Percentiles rank a stretch among this genome's conserved stretches.
Conservation (phyloP, 2,888 invertebrate species). For the Nemapogon koenigi region DNA sequence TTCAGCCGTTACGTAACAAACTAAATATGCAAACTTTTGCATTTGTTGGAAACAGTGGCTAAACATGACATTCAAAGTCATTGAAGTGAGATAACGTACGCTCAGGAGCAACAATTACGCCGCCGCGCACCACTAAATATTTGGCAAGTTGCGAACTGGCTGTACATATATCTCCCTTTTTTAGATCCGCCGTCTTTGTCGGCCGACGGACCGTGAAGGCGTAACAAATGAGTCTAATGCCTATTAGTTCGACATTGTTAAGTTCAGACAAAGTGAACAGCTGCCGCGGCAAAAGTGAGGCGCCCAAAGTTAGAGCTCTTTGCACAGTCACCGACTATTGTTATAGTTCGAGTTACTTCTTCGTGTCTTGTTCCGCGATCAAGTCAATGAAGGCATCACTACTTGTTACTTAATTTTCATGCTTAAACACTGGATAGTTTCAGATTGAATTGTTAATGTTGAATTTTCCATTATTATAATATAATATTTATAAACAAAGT, state of each 20-base stretch:
- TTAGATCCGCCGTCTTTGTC: slow-evolving; percentile 33
- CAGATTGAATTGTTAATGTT: no score
- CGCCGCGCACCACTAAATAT: slow-evolving; percentile 8
- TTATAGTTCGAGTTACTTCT: slow-evolving; percentile 1
- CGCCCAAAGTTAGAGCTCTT: slow-evolving; percentile 6
- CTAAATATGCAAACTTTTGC: no score
- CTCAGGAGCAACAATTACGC: neutral
- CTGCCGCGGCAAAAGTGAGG: slow-evolving; percentile 32
- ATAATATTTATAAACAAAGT: no score
- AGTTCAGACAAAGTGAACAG: slow-evolving; percentile 47
- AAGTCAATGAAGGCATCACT: slow-evolving; percentile 3
- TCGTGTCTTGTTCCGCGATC: slow-evolving; percentile 6
- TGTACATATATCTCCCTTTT: slow-evolving; percentile 28
- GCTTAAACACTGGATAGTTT: no score
- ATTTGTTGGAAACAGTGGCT: no score
- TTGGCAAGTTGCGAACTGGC: slow-evolving; percentile 30
- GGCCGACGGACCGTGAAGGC: slow-evolving; percentile 46
- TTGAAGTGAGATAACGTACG: neutral
- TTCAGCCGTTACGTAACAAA: no score
- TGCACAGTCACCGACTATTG: slow-evolving; percentile 6
- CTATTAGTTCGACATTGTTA: slow-evolving; percentile 56
- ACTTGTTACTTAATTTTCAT: no score
- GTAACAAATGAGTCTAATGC: slow-evolving; percentile 54
- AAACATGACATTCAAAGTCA: neutral
- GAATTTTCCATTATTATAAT: no score